A percentile compares a stretch with the other conserved stretches of the same genome.
phyloP scores from a whole-genome alignment of 2,888 invertebrate species.

The Axea sp. region DNA sequence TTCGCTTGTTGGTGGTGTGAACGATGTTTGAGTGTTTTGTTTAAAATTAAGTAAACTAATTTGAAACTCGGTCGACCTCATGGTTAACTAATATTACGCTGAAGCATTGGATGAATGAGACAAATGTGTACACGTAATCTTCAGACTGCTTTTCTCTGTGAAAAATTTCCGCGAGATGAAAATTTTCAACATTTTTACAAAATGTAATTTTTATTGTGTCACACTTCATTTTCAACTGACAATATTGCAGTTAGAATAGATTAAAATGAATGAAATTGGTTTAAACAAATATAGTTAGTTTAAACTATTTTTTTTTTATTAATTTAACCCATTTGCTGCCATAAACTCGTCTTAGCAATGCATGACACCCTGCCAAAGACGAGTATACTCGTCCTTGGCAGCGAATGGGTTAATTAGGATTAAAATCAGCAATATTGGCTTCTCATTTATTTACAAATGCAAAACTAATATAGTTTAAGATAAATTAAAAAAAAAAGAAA shows the following conservation, averaged over 20 bases:
- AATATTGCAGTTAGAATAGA: neutral
- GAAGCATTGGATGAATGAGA: conserved; percentile 2
- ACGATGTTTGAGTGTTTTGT: conserved; percentile 18
- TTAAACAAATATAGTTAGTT: no score
- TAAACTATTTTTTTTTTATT: no score
- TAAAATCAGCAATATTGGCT: no score
- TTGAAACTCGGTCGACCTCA: conserved; percentile 18
- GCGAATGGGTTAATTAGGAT: no score
- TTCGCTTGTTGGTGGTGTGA: conserved; percentile 1
- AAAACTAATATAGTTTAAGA: no score
- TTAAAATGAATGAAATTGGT: no score
- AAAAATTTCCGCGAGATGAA: neutral
- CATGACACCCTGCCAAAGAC: no score
- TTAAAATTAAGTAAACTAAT: conserved; percentile 18
- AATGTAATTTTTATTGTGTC: neutral
- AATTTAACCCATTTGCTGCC: no score
- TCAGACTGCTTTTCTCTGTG: neutral
- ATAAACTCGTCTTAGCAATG: no score
- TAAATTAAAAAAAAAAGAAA: no score
- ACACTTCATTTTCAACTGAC: neutral
- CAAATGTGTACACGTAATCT: conserved; percentile 7
- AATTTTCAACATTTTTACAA: neutral
- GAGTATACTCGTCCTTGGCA: no score
- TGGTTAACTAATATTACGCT: conserved; percentile 12
- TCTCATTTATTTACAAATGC: no score